Evolutionary conservation across 2,113 vertebrate genomes (phyloP).

Genomic region (Lamprotornis superbus): DNA sequence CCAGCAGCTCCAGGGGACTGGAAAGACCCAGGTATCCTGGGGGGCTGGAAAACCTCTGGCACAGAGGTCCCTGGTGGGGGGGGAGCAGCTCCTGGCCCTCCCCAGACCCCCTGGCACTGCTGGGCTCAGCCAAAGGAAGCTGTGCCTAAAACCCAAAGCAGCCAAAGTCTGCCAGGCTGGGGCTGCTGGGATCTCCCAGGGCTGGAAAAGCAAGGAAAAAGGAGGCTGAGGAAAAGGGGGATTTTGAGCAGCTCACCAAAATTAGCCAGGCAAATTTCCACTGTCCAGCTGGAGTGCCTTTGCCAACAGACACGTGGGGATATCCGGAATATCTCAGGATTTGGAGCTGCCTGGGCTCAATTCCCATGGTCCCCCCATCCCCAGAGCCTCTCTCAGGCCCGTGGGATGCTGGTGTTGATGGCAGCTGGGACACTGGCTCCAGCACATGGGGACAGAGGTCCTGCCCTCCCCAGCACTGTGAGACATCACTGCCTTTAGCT

Average conservation of each 20-base stretch:
- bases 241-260: neutral
- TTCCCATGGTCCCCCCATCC: neutral
- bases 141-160: neutral
- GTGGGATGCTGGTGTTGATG: fast-evolving
- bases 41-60: neutral
- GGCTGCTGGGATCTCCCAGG: neutral
- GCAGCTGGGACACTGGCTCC: neutral
- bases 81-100: neutral
- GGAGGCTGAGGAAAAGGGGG: neutral
- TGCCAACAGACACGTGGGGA: neutral
- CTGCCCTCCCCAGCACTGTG: neutral
- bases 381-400: neutral
- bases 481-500: neutral
- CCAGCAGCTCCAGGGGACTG: neutral
- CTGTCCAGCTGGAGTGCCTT: neutral
- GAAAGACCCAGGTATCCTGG: fast-evolving
- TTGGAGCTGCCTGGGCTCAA: neutral
- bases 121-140: neutral
- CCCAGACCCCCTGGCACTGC: fast-evolving
- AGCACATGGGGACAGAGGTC: neutral
- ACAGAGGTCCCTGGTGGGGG: fast-evolving
- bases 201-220: neutral
- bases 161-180: neutral
- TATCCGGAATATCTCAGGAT: neutral
- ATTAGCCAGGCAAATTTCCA: neutral